Conservation (phyloP, 2,888 invertebrate species). For the Caradrina kadenii region DNA sequence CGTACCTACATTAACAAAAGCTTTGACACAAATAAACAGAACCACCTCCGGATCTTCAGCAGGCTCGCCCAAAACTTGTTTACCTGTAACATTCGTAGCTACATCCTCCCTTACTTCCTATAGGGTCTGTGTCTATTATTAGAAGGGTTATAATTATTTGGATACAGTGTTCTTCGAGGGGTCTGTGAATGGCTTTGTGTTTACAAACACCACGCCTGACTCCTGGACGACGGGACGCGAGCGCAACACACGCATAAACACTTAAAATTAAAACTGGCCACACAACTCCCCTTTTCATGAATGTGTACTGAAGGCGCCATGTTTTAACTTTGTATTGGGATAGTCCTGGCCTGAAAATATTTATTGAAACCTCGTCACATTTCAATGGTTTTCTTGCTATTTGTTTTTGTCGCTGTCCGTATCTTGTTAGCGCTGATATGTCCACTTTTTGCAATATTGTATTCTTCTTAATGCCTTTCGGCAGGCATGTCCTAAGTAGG, state of each 20-base stretch:
- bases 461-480: no score
- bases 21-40: background rate
- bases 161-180: slow-evolving; percentile 57
- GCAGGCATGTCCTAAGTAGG: no score
- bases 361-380: background rate
- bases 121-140: slow-evolving; percentile 59
- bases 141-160: slow-evolving; percentile 64
- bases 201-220: slow-evolving; percentile 87
- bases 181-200: slow-evolving; percentile 81
- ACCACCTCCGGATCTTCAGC: slow-evolving; percentile 24
- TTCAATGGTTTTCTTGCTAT: background rate
- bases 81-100: slow-evolving; percentile 49
- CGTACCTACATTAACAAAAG: background rate
- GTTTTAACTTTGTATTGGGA: slow-evolving; percentile 32
- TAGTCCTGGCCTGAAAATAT: slow-evolving; percentile 37
- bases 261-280: slow-evolving; percentile 80
- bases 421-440: background rate
- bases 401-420: background rate
- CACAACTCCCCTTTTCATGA: slow-evolving; percentile 63
- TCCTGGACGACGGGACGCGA: slow-evolving; percentile 65
- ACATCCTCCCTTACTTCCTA: slow-evolving; percentile 62
- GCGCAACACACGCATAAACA: slow-evolving; percentile 72
- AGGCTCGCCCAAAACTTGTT: slow-evolving; percentile 37
- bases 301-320: slow-evolving; percentile 48
- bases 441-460: background rate